phyloP scores from a whole-genome alignment of 1,140 invertebrate species.

The Mamestra configurata region DNA sequence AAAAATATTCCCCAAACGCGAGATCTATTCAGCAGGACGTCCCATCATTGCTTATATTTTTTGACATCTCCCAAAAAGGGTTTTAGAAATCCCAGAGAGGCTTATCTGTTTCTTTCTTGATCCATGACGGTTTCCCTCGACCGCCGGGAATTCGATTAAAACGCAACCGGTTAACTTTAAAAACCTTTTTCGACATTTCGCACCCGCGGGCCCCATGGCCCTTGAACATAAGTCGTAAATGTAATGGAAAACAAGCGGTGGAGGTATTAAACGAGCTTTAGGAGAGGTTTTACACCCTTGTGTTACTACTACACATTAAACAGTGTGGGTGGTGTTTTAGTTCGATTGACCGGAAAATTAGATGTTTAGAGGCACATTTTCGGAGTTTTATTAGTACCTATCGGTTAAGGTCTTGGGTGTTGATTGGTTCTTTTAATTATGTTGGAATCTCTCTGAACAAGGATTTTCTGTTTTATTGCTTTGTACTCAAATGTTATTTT shows the following conservation, averaged over 20 bases:
- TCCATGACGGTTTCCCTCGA: constrained; percentile 40
- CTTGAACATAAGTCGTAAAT: constrained; percentile 51
- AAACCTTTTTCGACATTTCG: constrained; percentile 63
- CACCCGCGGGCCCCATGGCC: constrained; percentile 49
- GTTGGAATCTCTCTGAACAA: too few species aligned
- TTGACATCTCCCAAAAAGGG: constrained; percentile 13
- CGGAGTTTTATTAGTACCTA: background rate
- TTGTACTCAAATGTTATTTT: too few species aligned
- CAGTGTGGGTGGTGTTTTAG: constrained; percentile 10
- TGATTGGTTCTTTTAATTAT: too few species aligned
- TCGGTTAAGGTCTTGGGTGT: too few species aligned
- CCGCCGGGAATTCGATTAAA: constrained; percentile 65
- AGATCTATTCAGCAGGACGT: background rate
- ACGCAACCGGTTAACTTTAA: constrained; percentile 66
- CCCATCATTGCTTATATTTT: constrained; percentile 7
- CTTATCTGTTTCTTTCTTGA: constrained; percentile 39
- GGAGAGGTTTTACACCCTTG: background rate
- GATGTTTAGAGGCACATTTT: background rate
- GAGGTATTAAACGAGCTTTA: constrained; percentile 49
- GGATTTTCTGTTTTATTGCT: too few species aligned
- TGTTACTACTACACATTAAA: constrained; percentile 41
- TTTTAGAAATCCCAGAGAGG: background rate
- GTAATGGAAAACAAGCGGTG: constrained; percentile 63
- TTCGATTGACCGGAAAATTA: constrained; percentile 48
- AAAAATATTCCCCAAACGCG: background rate